Evolutionary conservation across 2,797 vertebrate genomes (phyloP).

Genomic region (Apodemus agrarius): DNA sequence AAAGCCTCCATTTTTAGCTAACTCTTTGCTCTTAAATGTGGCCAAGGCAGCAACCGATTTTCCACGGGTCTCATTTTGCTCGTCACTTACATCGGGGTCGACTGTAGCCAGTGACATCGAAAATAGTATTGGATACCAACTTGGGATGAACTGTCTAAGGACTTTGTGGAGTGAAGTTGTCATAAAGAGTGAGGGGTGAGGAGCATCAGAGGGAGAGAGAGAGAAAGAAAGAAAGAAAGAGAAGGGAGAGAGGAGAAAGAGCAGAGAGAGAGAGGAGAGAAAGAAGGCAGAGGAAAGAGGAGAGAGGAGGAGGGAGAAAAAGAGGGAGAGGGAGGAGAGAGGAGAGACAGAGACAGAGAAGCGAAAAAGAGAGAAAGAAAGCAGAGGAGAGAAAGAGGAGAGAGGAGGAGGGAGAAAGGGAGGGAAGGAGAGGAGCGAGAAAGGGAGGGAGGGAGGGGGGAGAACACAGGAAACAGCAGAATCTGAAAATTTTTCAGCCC

Average conservation of each 20-base stretch:
- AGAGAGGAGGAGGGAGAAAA: too few species aligned
- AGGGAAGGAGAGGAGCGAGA: too few species aligned
- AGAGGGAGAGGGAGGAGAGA: not conserved
- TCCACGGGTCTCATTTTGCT: not conserved
- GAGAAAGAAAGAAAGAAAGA: too few species aligned
- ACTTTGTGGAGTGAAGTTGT: not conserved
- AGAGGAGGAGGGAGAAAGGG: too few species aligned
- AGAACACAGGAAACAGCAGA: too few species aligned
- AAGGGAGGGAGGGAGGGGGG: too few species aligned
- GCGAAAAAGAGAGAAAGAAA: too few species aligned
- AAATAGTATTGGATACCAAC: not conserved
- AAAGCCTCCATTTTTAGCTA: not conserved
- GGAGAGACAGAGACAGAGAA: not conserved
- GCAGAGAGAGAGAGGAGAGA: too few species aligned
- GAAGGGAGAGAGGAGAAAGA: too few species aligned
- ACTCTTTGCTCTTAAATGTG: not conserved
- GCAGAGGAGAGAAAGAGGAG: too few species aligned
- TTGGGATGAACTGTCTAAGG: not conserved
- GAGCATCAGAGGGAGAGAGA: not conserved
- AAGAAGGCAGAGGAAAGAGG: too few species aligned
- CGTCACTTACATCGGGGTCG: not conserved
- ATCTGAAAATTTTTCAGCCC: not conserved
- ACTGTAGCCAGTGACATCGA: not conserved
- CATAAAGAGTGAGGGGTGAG: not conserved
- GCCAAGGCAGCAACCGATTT: not conserved